phyloP scores from a whole-genome alignment of 2,888 invertebrate species.

The Corbicula japonica region DNA sequence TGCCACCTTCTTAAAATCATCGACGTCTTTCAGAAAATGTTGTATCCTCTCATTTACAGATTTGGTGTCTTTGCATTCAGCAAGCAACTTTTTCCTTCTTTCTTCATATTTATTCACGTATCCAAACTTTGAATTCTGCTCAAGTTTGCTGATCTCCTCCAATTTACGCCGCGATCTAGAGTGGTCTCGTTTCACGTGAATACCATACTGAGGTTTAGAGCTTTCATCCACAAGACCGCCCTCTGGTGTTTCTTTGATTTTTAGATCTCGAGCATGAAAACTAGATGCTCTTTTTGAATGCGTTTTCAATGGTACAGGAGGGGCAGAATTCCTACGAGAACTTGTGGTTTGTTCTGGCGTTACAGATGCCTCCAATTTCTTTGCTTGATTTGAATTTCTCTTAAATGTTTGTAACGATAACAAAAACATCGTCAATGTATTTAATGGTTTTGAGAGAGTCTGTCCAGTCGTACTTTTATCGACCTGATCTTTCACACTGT shows the following conservation, averaged over 20 bases:
- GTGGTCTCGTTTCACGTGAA: conserved; percentile 62
- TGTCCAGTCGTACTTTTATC: too few relatives aligned
- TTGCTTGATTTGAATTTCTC: background rate
- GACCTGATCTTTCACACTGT: too few relatives aligned
- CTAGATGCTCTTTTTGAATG: conserved; percentile 36
- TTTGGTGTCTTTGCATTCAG: conserved; percentile 60
- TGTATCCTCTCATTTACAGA: conserved; percentile 55
- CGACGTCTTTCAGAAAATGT: conserved; percentile 61
- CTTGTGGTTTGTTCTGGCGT: background rate
- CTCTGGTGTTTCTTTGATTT: background rate
- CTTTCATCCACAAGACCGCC: conserved; percentile 18
- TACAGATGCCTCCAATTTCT: conserved; percentile 14
- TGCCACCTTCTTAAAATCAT: conserved; percentile 64
- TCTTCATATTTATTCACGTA: conserved; percentile 65
- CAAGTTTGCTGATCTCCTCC: conserved; percentile 67
- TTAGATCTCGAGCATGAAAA: conserved; percentile 19
- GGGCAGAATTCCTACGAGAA: background rate
- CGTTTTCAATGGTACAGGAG: background rate
- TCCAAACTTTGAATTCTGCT: conserved; percentile 65
- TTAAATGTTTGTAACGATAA: conserved; percentile 53
- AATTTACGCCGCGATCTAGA: conserved; percentile 67
- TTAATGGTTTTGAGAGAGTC: conserved; percentile 39
- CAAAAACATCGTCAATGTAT: conserved; percentile 61
- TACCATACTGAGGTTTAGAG: conserved; percentile 57
- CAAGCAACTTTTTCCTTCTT: conserved; percentile 54